Percentiles rank a stretch among this genome's conserved stretches.
Evolutionary conservation across 2,888 invertebrate genomes (phyloP).

Genomic region (Xestia sexstrigata): DNA sequence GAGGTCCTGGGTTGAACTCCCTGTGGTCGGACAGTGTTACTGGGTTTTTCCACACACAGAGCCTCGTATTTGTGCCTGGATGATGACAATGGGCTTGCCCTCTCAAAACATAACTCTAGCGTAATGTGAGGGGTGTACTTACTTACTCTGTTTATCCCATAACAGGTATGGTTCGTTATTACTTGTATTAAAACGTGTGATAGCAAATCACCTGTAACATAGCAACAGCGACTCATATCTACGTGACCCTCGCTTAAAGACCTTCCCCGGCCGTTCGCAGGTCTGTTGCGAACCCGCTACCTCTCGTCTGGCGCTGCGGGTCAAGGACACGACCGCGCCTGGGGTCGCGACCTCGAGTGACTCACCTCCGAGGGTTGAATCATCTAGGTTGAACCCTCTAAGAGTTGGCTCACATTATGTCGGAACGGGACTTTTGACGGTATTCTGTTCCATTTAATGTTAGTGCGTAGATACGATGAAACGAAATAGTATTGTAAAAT

Average conservation of each 20-base stretch:
- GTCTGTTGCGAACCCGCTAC: constrained; percentile 3
- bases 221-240: constrained; percentile 17
- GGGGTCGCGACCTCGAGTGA: constrained; percentile 36
- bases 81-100: not conserved
- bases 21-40: not conserved
- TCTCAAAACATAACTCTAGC: not conserved
- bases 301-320: constrained; percentile 21
- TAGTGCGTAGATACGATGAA: not conserved
- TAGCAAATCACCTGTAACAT: constrained; percentile 1
- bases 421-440: not conserved
- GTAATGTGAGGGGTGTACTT: not conserved
- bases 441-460: not conserved
- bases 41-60: too few species aligned
- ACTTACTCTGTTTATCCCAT: not conserved
- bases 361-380: constrained; percentile 42
- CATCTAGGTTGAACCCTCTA: constrained; percentile 39
- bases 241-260: constrained; percentile 3
- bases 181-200: not conserved
- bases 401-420: constrained; percentile 5
- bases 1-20: not conserved
- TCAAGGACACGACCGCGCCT: constrained; percentile 38
- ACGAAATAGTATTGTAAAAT: not conserved
- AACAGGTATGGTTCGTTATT: too few species aligned
- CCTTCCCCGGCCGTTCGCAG: not conserved
- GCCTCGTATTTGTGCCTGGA: not conserved